A percentile compares a stretch with the other conserved stretches of the same genome.
Evolutionary conservation across 30 jellyfish, hydroid and myxozoan species (phyloP).

Genomic region (Pelagia noctiluca): DNA sequence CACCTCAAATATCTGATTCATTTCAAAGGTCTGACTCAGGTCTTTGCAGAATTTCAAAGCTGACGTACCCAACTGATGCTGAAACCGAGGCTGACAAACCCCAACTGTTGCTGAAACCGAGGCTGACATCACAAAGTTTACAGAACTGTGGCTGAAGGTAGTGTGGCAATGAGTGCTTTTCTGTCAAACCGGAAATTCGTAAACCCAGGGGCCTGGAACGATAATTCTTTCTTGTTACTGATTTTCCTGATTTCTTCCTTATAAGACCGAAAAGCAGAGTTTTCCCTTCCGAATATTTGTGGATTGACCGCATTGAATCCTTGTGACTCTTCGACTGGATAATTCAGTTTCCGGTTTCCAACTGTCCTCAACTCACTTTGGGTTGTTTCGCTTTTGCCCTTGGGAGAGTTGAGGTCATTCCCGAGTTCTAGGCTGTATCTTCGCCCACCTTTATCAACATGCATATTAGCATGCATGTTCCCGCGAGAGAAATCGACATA

Average conservation of each 20-base stretch:
- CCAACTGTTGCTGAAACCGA: not conserved
- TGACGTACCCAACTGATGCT: too few species aligned
- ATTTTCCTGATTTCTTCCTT: not conserved
- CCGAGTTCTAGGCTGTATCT: not conserved
- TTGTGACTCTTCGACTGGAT: not conserved
- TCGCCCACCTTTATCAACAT: not conserved
- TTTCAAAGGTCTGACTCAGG: too few species aligned
- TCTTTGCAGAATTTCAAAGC: too few species aligned
- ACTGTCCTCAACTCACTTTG: not conserved
- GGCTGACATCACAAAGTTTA: not conserved
- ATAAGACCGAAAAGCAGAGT: not conserved
- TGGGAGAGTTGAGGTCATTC: not conserved
- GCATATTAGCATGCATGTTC: not conserved
- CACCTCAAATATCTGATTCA: too few species aligned
- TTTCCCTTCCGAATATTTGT: not conserved
- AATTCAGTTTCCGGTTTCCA: not conserved
- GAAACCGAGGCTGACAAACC: not conserved
- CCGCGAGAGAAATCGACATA: not conserved
- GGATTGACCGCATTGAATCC: not conserved
- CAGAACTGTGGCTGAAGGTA: constrained; percentile 41
- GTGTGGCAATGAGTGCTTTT: constrained; percentile 55
- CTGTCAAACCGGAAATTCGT: constrained; percentile 61
- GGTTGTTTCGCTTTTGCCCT: not conserved
- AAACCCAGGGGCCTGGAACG: constrained; percentile 74
- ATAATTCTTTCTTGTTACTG: constrained; percentile 10